Evolutionary conservation across 2,113 vertebrate genomes (phyloP).

Genomic region (Ochotona princeps): DNA sequence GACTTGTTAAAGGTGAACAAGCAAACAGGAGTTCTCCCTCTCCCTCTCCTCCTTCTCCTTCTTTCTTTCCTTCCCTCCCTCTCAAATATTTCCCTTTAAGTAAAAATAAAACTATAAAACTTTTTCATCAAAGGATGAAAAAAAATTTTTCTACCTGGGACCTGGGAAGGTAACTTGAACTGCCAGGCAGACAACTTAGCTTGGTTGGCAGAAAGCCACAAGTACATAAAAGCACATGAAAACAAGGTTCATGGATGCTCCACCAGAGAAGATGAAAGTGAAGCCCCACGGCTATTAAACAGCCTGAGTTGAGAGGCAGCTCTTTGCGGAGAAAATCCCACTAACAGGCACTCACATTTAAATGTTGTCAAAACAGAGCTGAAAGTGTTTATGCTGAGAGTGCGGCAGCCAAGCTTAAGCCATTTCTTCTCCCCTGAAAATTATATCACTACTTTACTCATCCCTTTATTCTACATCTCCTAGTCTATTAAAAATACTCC

Average conservation of each 20-base stretch:
- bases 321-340: background rate
- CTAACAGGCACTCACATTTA: background rate
- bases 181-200: background rate
- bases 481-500: background rate
- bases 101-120: background rate
- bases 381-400: background rate
- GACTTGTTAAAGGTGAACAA: too few species aligned
- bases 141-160: background rate
- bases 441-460: background rate
- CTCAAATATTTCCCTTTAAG: too few species aligned
- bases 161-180: background rate
- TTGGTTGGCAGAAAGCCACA: background rate
- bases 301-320: background rate
- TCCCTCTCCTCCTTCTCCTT: too few species aligned
- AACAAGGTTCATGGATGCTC: background rate
- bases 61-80: too few species aligned
- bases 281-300: background rate
- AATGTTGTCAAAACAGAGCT: background rate
- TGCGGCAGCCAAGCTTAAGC: background rate
- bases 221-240: conserved; percentile 14
- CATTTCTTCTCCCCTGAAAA: background rate
- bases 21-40: too few species aligned
- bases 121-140: background rate
- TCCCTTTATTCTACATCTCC: background rate
- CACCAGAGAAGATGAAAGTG: background rate